Percentiles rank a stretch among this genome's conserved stretches.
Conservation (phyloP, 2,888 invertebrate genomes). For the Ophion slaviceki region DNA sequence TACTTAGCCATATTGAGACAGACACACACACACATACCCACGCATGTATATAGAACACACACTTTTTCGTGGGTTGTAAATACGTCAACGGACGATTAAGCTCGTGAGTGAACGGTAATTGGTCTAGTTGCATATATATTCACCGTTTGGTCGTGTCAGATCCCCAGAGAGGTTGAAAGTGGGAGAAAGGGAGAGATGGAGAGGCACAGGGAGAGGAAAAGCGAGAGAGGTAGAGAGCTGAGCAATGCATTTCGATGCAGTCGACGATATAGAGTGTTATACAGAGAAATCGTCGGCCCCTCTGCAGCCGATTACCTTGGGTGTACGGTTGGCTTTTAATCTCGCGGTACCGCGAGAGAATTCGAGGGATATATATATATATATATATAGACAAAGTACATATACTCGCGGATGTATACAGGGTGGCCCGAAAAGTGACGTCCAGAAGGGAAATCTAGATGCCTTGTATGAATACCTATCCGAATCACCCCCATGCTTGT, state of each 20-base stretch:
- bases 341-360: constrained; percentile 53
- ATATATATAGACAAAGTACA: background rate
- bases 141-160: constrained; percentile 25
- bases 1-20: background rate
- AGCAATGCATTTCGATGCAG: constrained; percentile 51
- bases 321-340: constrained; percentile 59
- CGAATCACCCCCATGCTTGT: background rate
- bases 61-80: constrained; percentile 28
- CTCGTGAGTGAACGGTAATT: constrained; percentile 61
- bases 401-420: background rate
- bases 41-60: background rate
- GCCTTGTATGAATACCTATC: background rate
- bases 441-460: background rate
- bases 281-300: constrained; percentile 18
- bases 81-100: constrained; percentile 58
- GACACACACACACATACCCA: background rate
- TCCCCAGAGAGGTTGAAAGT: background rate
- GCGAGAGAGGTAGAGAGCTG: background rate
- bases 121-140: constrained; percentile 56
- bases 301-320: constrained; percentile 54
- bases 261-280: constrained; percentile 7
- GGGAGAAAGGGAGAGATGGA: background rate
- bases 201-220: constrained; percentile 5
- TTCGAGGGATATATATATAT: constrained; percentile 6
- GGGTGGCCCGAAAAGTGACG: background rate